A percentile compares a stretch with the other conserved stretches of the same genome.
Evolutionary conservation across 2,113 vertebrate genomes (phyloP).

Genomic region (Clarias batrachus): DNA sequence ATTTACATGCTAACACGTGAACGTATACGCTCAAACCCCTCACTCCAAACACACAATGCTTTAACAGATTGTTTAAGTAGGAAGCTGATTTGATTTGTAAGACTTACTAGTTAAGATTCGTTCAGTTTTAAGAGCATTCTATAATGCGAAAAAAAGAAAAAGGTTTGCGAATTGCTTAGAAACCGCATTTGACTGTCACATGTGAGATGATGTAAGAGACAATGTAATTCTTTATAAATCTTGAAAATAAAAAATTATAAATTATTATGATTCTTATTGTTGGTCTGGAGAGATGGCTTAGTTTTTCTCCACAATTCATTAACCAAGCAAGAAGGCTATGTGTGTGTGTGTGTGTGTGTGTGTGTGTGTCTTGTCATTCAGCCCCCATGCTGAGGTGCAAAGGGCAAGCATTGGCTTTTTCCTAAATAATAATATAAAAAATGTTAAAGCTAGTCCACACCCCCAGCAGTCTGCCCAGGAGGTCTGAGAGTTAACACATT

Average conservation of each 20-base stretch:
- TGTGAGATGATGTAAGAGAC: too few relatives aligned
- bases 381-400: constrained; percentile 49
- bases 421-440: not conserved
- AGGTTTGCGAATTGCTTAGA: too few relatives aligned
- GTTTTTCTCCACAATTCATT: not conserved
- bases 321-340: not conserved
- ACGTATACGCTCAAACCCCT: not conserved
- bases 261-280: not conserved
- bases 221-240: too few relatives aligned
- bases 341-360: constrained; percentile 22
- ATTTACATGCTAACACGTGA: not conserved
- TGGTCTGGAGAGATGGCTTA: not conserved
- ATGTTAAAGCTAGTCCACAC: constrained; percentile 2
- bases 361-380: constrained; percentile 27
- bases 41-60: not conserved
- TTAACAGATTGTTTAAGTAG: not conserved
- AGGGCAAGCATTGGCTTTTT: constrained; percentile 42
- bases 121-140: not conserved
- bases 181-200: too few relatives aligned
- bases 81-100: not conserved
- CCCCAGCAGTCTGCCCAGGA: constrained; percentile 30
- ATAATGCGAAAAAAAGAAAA: not conserved
- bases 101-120: not conserved
- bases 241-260: too few relatives aligned
- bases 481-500: constrained; percentile 29